Conservation (phyloP, 1,140 invertebrate species). For the Magallana ariakensis region DNA sequence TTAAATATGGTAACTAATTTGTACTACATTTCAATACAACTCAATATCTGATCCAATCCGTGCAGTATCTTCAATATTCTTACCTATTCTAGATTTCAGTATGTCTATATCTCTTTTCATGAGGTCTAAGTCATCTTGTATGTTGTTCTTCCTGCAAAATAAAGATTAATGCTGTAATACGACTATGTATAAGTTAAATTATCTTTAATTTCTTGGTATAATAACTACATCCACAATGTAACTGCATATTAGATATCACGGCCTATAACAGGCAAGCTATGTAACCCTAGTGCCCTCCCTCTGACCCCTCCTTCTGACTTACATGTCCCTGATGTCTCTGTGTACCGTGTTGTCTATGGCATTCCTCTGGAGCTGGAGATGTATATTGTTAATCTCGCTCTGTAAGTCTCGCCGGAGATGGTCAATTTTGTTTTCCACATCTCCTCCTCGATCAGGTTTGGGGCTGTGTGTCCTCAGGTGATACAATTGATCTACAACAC, state of each 20-base stretch:
- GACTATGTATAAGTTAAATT: too few relatives aligned
- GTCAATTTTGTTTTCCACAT: conserved; percentile 27
- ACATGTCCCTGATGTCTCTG: conserved; percentile 33
- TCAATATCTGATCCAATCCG: too few relatives aligned
- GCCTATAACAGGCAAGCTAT: too few relatives aligned
- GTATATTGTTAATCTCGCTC: background rate
- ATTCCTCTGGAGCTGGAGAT: conserved; percentile 25
- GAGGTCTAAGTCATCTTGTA: conserved; percentile 21
- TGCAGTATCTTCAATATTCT: background rate
- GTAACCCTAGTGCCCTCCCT: too few relatives aligned
- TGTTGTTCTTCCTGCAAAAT: background rate
- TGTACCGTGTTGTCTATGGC: background rate
- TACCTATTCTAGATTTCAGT: conserved; percentile 33
- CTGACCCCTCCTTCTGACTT: background rate
- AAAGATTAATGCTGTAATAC: background rate
- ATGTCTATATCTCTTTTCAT: conserved; percentile 35
- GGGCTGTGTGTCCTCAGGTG: background rate
- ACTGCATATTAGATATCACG: too few relatives aligned
- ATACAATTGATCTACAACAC: conserved; percentile 7
- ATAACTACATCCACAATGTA: too few relatives aligned
- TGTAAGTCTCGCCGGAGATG: background rate
- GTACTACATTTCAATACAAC: too few relatives aligned
- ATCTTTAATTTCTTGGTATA: too few relatives aligned
- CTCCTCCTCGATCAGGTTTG: background rate
- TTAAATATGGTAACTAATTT: too few relatives aligned